Evolutionary conservation across 2,113 vertebrate species (phyloP).

Genomic region (Sapajus apella): DNA sequence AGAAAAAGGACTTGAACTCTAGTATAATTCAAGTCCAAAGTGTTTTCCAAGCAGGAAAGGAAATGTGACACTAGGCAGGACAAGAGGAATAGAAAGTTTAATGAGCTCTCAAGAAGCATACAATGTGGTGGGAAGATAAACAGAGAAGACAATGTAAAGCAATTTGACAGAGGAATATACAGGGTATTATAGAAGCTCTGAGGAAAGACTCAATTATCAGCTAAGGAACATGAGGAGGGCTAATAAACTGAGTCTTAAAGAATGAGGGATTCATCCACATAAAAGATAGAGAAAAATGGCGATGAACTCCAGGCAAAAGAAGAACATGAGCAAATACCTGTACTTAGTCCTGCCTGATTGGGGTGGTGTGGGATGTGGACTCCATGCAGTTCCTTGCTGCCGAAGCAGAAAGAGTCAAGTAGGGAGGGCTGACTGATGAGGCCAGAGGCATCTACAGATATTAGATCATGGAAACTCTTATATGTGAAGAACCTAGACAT

Average conservation of each 20-base stretch:
- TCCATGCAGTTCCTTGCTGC: neutral
- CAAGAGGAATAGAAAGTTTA: neutral
- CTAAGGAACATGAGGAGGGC: neutral
- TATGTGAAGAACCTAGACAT: neutral
- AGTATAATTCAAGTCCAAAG: neutral
- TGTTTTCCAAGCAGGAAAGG: neutral
- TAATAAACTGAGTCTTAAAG: neutral
- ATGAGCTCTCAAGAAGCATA: neutral
- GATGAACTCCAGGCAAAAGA: neutral
- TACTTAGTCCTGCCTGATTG: neutral
- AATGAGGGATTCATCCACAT: neutral
- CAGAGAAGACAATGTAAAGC: neutral
- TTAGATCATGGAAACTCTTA: neutral
- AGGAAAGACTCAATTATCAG: neutral
- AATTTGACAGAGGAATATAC: neutral
- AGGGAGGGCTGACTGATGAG: neutral
- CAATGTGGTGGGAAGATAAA: neutral
- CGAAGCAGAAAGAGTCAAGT: neutral
- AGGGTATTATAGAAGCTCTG: neutral
- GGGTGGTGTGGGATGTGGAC: neutral
- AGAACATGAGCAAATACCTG: neutral
- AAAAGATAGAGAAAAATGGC: neutral
- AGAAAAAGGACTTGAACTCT: constrained; percentile 4
- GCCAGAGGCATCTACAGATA: neutral
- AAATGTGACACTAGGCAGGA: neutral